Evolutionary conservation across 1,140 invertebrate genomes (phyloP).

Genomic region (Calosoma granatense): DNA sequence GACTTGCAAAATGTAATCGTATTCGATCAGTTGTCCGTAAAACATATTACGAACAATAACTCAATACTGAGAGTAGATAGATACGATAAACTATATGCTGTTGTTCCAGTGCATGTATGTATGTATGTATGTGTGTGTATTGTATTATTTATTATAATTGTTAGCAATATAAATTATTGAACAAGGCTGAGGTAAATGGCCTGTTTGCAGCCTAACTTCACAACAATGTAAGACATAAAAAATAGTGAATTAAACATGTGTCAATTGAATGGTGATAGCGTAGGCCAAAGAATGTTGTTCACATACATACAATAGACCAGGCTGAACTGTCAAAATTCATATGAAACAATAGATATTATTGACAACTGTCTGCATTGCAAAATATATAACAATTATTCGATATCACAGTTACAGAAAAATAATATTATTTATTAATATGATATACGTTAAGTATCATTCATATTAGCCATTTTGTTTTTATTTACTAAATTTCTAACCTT

Average conservation of each 20-base stretch:
- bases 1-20: not conserved
- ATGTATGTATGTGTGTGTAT: not conserved
- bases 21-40: not conserved
- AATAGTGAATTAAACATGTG: not conserved
- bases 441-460: too few relatives aligned
- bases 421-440: too few relatives aligned
- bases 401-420: too few relatives aligned
- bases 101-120: not conserved
- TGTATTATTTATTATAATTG: not conserved
- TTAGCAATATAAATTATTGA: not conserved
- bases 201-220: too few relatives aligned
- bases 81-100: not conserved
- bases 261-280: not conserved
- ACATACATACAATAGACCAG: not conserved
- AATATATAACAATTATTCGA: too few relatives aligned
- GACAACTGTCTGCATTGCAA: too few relatives aligned
- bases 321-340: too few relatives aligned
- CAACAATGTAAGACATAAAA: too few relatives aligned
- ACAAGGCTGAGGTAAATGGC: not conserved
- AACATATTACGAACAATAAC: not conserved
- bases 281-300: too few relatives aligned
- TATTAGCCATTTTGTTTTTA: too few relatives aligned
- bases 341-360: too few relatives aligned
- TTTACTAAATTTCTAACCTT: too few relatives aligned
- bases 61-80: not conserved